Evolutionary conservation across 2,888 invertebrate species (phyloP), one percentile per base, ranked within the genome.

Genomic region (Diplolepis rosae): DNA sequence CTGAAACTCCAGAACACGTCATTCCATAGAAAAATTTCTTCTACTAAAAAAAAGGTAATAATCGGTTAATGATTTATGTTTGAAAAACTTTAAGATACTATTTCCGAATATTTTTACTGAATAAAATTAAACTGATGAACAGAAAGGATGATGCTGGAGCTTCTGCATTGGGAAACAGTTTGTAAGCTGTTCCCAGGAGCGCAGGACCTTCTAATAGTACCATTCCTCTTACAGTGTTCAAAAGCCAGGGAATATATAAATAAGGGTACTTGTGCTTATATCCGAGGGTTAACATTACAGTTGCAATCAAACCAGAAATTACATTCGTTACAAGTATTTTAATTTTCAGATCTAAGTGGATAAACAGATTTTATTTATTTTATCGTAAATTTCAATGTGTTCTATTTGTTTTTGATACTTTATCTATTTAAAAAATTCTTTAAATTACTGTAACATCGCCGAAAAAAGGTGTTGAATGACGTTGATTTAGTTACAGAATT

Each of bases 211-310:
- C 85, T 68, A 72, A 77, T 48, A 83, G 65, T 11, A 67, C 68
- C 73, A 85, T 81, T 66, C 83, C 85, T 71, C 75, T 77, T 32
- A 84, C 73, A 22, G 85, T 85, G 54, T 82, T 82, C 27, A 82
- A 70, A 28, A 85, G 61, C 85, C 85, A 85, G 5, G 85, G 85
- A 13, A 84, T 39, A 66, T 85, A 83, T 13, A 85, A 74, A 73
- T 85, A 83, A 15, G 85, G 85, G 15, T 79, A 71, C 7, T 68
- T 68, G 32, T 80, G 80, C 27, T 76, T 77, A 65, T 83, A 80
- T 6, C 79, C 85, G 1, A 81, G 32, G 1, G 73, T 75, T 68
- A 84, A 65, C 81, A 85, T 78, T 3, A 74, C 56, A 11, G 84
- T 85, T 22, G 82, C 77, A 72, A 83, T 71, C 35, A 83, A 22